phyloP scores from a whole-genome alignment of 2,113 vertebrate genomes.

The Mixornis gularis region DNA sequence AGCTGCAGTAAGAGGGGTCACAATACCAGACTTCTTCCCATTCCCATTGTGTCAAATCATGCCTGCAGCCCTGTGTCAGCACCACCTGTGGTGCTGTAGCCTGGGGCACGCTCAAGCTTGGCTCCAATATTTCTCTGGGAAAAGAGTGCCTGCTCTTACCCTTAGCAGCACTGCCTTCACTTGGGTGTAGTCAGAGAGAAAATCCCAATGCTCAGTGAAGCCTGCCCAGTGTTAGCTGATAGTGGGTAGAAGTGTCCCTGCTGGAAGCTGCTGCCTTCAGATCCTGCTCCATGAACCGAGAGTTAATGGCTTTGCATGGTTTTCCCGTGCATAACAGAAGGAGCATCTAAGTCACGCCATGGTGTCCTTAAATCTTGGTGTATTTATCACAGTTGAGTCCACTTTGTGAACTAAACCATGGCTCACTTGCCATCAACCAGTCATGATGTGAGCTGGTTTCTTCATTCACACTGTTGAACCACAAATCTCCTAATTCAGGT shows the following conservation, averaged over 20 bases:
- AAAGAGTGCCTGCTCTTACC: background rate
- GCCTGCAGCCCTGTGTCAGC: background rate
- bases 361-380: background rate
- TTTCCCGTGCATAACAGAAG: background rate
- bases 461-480: background rate
- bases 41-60: background rate
- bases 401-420: background rate
- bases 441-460: background rate
- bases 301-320: background rate
- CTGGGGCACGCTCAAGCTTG: background rate
- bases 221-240: background rate
- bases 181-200: background rate
- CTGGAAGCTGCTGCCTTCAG: background rate
- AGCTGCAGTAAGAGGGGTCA: background rate
- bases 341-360: background rate
- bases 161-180: background rate
- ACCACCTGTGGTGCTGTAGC: background rate
- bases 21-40: background rate
- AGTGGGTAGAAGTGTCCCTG: background rate
- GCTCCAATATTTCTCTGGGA: background rate
- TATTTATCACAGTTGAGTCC: background rate
- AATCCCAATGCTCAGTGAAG: background rate
- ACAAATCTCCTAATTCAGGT: background rate
- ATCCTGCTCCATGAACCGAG: background rate
- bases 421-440: background rate